These are phyloP conservation scores for Mus musculus DNA, from an alignment of 2,113 vertebrate genomes.

Conservation along the genomic window DNA sequence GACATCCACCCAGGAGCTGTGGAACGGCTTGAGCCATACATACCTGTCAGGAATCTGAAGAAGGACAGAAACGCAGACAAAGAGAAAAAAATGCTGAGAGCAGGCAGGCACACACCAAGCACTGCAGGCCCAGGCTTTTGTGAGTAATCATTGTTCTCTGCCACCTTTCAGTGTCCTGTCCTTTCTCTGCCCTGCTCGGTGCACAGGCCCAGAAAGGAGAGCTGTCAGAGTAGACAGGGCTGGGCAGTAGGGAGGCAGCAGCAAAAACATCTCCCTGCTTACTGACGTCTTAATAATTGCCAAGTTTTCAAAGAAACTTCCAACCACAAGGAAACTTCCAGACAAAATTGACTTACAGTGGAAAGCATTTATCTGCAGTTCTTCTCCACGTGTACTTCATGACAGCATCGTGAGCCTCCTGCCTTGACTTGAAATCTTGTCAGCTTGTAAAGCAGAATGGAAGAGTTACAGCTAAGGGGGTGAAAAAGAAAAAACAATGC, in stretches of 20 bases:
- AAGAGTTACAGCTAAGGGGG: slow-evolving; percentile 2
- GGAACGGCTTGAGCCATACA: neutral
- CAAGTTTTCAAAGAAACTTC: slow-evolving; percentile 77
- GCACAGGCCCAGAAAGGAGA: slow-evolving; percentile 4
- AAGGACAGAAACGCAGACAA: neutral
- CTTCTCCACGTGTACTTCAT: slow-evolving; percentile 55
- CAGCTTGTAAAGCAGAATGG: slow-evolving; percentile 59
- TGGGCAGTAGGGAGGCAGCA: neutral
- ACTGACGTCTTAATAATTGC: slow-evolving; percentile 71
- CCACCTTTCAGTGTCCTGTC: neutral
- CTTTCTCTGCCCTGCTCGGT: neutral
- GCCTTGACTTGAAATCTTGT: slow-evolving; percentile 69
- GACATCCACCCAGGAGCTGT: neutral
- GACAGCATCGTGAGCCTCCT: slow-evolving; percentile 54
- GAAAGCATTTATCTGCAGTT: slow-evolving; percentile 73
- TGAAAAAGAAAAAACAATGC: neutral
- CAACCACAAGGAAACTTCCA: slow-evolving; percentile 70
- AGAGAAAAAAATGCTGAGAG: neutral
- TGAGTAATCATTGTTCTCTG: neutral
- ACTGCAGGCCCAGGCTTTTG: neutral
- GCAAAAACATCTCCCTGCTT: slow-evolving; percentile 17
- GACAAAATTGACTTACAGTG: slow-evolving; percentile 70
- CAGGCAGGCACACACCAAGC: neutral
- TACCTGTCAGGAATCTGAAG: neutral
- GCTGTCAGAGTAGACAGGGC: neutral